Evolutionary conservation across 2,113 vertebrate genomes (phyloP), one percentile per base, ranked within the genome.

Genomic region (Myanophis thanlyinensis): DNA sequence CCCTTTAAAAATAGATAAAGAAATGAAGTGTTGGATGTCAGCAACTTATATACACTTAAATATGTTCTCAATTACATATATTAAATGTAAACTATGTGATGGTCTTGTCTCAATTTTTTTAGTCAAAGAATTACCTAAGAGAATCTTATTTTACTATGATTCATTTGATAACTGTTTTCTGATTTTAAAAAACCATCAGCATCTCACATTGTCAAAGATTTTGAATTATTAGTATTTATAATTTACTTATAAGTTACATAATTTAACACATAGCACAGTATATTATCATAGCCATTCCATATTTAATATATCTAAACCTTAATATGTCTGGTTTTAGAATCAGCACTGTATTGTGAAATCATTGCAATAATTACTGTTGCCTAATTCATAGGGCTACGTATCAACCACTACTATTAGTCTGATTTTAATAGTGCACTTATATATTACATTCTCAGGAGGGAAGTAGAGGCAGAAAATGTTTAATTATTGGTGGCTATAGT

Each of bases 91-190:
- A 18, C 10, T 47, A 56, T 91, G 85, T 40, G 46, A 89, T 80
- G 13, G 80, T 12, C 46, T 40, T 23, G 56, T 89, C 73, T 89
- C 73, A 89, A 92, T 44, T 51, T 47, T 85, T 85, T 80, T 92
- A 89, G 85, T 88, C 73, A 89, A 88, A 89, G 52, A 49, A 22
- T 47, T 49, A 92, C 52, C 88, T 80, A 40, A 30, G 49, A 53
- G 62, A 92, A 85, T 92, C 73, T 49, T 89, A 80, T 89, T 92
- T 92, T 92, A 88, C 88, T 85, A 48, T 27, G 88, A 46, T 44
- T 46, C 73, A 92, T 85, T 89, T 62, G 89, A 85, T 85, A 89
- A 52, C 56, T 89, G 20, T n/a, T 92, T 92, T 92, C 46, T 89
- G 52, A 85, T 80, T 56, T 23, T 62, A 47, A 89, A 85, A 85